Conservation (phyloP, 2,797 vertebrate species). For the Smutsia temminckii region DNA sequence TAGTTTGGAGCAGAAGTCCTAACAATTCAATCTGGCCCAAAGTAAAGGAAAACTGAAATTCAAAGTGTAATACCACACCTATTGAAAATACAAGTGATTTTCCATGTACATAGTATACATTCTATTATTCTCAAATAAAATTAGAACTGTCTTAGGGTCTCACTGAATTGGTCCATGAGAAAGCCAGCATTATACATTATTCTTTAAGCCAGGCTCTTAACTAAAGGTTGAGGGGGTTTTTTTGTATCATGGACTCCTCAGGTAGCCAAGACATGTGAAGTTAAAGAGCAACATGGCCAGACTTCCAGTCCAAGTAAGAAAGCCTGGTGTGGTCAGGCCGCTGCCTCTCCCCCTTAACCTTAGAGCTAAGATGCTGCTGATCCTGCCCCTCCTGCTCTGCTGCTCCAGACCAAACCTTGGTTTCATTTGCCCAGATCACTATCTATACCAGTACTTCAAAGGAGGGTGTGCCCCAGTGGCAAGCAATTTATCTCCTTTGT, state of each 20-base stretch:
- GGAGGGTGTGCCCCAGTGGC: neutral
- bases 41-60: slow-evolving; percentile 21
- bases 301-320: neutral
- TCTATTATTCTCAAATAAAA: slow-evolving; percentile 11
- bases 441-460: neutral
- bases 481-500: neutral
- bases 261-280: neutral
- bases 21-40: neutral
- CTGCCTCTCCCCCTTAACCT: neutral
- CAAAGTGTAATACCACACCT: neutral
- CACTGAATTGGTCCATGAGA: neutral
- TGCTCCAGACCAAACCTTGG: neutral
- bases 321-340: no score
- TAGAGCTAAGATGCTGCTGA: neutral
- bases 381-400: neutral
- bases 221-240: fast-evolving
- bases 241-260: neutral
- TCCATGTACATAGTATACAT: neutral
- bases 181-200: neutral
- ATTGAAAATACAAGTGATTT: neutral
- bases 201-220: neutral
- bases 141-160: neutral
- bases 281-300: neutral
- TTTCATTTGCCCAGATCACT: neutral
- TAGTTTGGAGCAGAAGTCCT: neutral